Base-by-base conservation (phyloP, 2,113 vertebrate genomes). In the Psilopogon haemacephalus region DNA sequence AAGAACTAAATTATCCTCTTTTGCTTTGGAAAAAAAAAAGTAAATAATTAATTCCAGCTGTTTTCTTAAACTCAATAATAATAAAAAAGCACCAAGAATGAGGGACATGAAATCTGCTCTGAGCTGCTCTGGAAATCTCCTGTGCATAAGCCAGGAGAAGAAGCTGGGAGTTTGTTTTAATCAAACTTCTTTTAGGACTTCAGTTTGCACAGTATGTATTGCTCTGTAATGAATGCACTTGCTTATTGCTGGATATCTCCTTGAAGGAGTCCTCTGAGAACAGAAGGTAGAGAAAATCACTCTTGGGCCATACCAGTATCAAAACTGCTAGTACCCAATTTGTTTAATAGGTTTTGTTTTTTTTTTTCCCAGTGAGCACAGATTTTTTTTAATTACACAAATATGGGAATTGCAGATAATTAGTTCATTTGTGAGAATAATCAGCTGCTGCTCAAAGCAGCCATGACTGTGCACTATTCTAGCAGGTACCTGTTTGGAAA, bases 351-450 rank as follows among this genome's bases (percentile, higher is more conserved):
- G 16, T 44, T 44, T 44, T 17, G 14, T 42, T 42, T 37, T 38
- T 5, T 8, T 17, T 27, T 40, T 10, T 32, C 27, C 26, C 46
- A 35, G 10, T 0, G 0, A 64, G 37, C 11, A 56, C 14, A 37
- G 23, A 19, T 55, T 42, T n/a, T 33, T 63, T 28, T n/a, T 9
- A 74, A 54, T 64, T 14, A 84, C 42, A 69, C 2, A 48, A 30
- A 48, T 58, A 32, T 17, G 6, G 7, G 14, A 12, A 62, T 52
- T 83, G 44, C 54, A 67, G 40, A 54, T 83, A 38, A 55, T 37
- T 42, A 38, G 6, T 6, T 75, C 8, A 40, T 38, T 65, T 59
- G 37, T 54, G 32, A 75, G 71, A 84, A 60, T 13, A 56, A 52
- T 68, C 42, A 55, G 32, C 35, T 71, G 1, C 78, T 82, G 12